Conservation (phyloP, 2,113 vertebrate genomes). For the Electrona antarctica region DNA sequence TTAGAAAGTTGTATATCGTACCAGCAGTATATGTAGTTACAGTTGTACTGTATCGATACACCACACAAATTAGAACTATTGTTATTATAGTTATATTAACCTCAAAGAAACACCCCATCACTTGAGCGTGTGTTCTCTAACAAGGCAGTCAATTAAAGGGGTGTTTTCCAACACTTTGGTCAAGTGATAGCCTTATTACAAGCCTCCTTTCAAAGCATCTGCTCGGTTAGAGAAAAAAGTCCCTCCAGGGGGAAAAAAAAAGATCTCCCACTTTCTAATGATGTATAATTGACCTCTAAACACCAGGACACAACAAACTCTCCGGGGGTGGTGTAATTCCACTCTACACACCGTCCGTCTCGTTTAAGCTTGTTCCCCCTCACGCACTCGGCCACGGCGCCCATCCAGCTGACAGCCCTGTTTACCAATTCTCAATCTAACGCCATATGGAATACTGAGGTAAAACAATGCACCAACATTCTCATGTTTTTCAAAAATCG, state of each 20-base stretch:
- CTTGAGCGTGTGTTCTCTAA: constrained; percentile 61
- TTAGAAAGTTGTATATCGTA: constrained; percentile 25
- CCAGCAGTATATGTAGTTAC: constrained; percentile 19
- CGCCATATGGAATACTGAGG: background rate
- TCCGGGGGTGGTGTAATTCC: constrained; percentile 62
- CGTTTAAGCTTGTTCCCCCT: constrained; percentile 66
- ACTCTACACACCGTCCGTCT: constrained; percentile 62
- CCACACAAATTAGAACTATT: too few relatives aligned
- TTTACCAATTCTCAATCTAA: constrained; percentile 3
- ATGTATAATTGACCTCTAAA: constrained; percentile 74
- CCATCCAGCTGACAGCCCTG: constrained; percentile 49
- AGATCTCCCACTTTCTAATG: constrained; percentile 70
- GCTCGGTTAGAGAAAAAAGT: constrained; percentile 58
- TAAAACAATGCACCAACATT: too few relatives aligned
- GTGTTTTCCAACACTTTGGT: constrained; percentile 73
- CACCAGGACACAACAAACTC: constrained; percentile 69
- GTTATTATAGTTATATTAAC: constrained; percentile 43
- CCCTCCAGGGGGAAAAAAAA: constrained; percentile 56
- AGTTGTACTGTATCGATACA: too few relatives aligned
- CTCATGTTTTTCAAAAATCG: too few relatives aligned
- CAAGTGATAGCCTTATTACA: constrained; percentile 72
- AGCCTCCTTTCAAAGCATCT: constrained; percentile 65
- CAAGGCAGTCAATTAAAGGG: constrained; percentile 72
- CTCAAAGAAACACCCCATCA: constrained; percentile 45
- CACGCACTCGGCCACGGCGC: constrained; percentile 39